A percentile compares a stretch with the other conserved stretches of the same genome.
Evolutionary conservation across 2,888 invertebrate genomes (phyloP).

Genomic region (Dolichomitus sp.): DNA sequence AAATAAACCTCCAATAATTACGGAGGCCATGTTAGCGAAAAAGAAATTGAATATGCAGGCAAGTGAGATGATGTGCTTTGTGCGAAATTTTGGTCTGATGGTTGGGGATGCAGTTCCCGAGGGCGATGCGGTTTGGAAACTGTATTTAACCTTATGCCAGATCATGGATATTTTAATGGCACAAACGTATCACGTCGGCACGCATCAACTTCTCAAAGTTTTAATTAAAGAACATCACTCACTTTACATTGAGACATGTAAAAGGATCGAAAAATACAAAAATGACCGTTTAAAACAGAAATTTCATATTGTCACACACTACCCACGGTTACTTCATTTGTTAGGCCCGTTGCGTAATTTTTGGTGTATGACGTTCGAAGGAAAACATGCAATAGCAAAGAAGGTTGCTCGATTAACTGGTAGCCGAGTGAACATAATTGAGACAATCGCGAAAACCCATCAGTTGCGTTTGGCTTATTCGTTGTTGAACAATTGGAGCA

Average conservation of each 20-base stretch:
- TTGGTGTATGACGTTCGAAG: conserved; percentile 58
- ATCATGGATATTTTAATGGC: conserved; percentile 53
- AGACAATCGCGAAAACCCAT: conserved; percentile 49
- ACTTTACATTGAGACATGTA: conserved; percentile 42
- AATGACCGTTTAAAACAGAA: conserved; percentile 40
- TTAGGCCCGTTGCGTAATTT: conserved; percentile 42
- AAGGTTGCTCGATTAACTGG: conserved; percentile 31
- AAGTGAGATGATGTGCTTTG: conserved; percentile 62
- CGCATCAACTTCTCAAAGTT: conserved; percentile 30
- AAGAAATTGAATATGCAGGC: conserved; percentile 61
- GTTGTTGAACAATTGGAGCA: conserved; percentile 10
- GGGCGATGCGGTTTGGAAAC: conserved; percentile 51
- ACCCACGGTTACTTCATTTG: conserved; percentile 29
- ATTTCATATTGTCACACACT: conserved; percentile 53
- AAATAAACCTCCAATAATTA: conserved; percentile 62
- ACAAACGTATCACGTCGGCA: conserved; percentile 30
- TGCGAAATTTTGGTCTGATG: conserved; percentile 50
- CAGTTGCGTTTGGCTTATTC: conserved; percentile 47
- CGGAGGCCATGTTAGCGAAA: conserved; percentile 46
- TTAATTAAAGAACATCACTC: conserved; percentile 51
- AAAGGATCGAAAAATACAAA: conserved; percentile 21
- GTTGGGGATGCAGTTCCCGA: conserved; percentile 52
- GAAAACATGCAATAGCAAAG: conserved; percentile 52
- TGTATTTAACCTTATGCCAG: conserved; percentile 57
- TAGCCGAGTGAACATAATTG: conserved; percentile 41